Evolutionary conservation across 2,797 vertebrate genomes (phyloP).

Genomic region (Danio choprae): DNA sequence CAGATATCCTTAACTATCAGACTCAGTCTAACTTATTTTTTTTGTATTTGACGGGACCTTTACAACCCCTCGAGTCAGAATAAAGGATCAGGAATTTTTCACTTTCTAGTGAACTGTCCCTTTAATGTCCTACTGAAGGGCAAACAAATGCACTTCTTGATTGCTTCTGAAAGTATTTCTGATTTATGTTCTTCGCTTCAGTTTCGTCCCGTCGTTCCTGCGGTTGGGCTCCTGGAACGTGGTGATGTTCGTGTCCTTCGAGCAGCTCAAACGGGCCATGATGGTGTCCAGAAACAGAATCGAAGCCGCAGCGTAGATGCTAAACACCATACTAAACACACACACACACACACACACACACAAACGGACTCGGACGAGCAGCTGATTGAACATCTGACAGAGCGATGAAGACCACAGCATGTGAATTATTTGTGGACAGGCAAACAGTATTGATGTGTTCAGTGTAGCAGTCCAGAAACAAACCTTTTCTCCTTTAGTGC

Average conservation of each 20-base stretch:
- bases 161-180: not conserved
- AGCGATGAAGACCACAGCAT: not conserved
- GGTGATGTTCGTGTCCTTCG: conserved; percentile 89
- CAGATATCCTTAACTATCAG: too few relatives aligned
- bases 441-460: not conserved
- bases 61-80: too few relatives aligned
- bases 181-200: conserved; percentile 53
- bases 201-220: conserved; percentile 87
- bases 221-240: conserved; percentile 88
- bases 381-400: conserved; percentile 1
- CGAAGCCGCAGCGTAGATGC: conserved; percentile 67
- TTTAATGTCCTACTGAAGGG: too few relatives aligned
- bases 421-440: too few relatives aligned
- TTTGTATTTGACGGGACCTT: too few relatives aligned
- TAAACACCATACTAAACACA: not conserved
- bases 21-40: too few relatives aligned
- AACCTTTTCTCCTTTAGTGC: too few relatives aligned
- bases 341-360: not conserved
- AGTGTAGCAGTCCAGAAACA: not conserved
- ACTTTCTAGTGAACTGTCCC: too few relatives aligned
- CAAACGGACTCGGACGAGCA: conserved; percentile 15
- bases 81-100: too few relatives aligned
- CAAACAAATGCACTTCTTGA: too few relatives aligned
- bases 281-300: conserved; percentile 81
- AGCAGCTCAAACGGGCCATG: conserved; percentile 87